phyloP scores from a whole-genome alignment of 1,140 invertebrate species.

The Ooceraea biroi region DNA sequence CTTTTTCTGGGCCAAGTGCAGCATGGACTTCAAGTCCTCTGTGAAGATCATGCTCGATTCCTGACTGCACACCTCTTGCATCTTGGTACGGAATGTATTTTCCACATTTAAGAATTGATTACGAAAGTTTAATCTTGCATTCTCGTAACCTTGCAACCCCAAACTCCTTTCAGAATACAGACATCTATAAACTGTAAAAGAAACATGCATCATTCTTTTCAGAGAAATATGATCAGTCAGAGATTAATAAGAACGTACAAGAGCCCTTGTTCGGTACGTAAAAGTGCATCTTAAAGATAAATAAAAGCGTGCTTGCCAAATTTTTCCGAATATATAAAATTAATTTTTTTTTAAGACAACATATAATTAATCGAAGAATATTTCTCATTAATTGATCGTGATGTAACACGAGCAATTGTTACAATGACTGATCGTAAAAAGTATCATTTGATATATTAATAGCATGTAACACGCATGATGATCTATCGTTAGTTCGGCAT shows the following conservation, averaged over 20 bases:
- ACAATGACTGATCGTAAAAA: not conserved
- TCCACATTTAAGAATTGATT: slow-evolving; percentile 87
- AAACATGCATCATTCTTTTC: not conserved
- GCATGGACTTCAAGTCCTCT: slow-evolving; percentile 94
- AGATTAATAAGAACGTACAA: not conserved
- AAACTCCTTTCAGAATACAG: slow-evolving; percentile 87
- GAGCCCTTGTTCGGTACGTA: not conserved
- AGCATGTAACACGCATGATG: no score
- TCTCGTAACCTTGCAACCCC: slow-evolving; percentile 88
- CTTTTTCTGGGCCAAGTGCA: slow-evolving; percentile 89
- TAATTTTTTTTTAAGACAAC: no score
- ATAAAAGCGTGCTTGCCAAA: no score
- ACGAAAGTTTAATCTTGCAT: slow-evolving; percentile 85
- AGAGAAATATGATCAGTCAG: not conserved
- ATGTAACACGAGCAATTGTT: no score
- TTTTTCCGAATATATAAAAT: no score
- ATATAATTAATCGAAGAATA: not conserved
- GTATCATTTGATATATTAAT: not conserved
- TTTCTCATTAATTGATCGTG: not conserved
- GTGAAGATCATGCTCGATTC: slow-evolving; percentile 91
- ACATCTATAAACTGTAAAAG: slow-evolving; percentile 72
- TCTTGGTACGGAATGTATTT: slow-evolving; percentile 90
- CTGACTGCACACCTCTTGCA: slow-evolving; percentile 87
- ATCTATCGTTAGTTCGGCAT: not conserved
- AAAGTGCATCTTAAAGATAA: not conserved